These are phyloP conservation scores for Cephalopholis sonnerati DNA, from an alignment of 2,113 vertebrate species.

Conservation along the genomic window DNA sequence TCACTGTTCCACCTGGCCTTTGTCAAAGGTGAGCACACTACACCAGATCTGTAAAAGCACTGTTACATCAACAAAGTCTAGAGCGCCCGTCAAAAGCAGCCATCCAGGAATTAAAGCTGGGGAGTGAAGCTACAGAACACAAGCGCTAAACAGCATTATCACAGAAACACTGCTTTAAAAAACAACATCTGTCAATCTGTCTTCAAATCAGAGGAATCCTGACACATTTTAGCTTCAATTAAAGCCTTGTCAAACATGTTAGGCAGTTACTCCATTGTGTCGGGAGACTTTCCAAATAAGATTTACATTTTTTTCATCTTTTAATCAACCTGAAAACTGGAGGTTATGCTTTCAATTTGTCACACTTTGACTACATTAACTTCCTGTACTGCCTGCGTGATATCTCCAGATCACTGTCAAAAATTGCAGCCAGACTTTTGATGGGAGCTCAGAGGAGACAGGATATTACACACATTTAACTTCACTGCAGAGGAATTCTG, in stretches of 20 bases:
- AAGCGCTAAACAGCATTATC: not conserved
- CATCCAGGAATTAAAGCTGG: not conserved
- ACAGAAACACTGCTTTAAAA: not conserved
- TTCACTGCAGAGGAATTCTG: not conserved
- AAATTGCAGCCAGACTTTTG: not conserved
- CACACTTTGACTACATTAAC: conserved; percentile 11
- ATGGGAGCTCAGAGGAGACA: not conserved
- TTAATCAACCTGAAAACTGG: not conserved
- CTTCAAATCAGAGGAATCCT: not conserved
- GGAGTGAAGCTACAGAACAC: not conserved
- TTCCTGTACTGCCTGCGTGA: not conserved
- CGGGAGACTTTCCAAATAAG: not conserved
- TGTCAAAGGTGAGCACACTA: conserved; percentile 22
- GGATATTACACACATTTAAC: not conserved
- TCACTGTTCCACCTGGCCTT: conserved; percentile 28
- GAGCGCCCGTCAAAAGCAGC: not conserved
- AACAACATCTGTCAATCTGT: conserved; percentile 8
- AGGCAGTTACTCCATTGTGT: not conserved
- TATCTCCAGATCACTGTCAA: not conserved
- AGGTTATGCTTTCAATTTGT: conserved; percentile 18
- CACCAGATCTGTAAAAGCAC: conserved; percentile 16
- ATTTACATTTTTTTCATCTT: not conserved
- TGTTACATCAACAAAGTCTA: conserved; percentile 11
- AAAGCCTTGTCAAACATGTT: conserved; percentile 4
- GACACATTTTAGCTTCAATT: not conserved